Evolutionary conservation across 2,113 vertebrate species (phyloP).

Genomic region (Ivindomyrus marchei): DNA sequence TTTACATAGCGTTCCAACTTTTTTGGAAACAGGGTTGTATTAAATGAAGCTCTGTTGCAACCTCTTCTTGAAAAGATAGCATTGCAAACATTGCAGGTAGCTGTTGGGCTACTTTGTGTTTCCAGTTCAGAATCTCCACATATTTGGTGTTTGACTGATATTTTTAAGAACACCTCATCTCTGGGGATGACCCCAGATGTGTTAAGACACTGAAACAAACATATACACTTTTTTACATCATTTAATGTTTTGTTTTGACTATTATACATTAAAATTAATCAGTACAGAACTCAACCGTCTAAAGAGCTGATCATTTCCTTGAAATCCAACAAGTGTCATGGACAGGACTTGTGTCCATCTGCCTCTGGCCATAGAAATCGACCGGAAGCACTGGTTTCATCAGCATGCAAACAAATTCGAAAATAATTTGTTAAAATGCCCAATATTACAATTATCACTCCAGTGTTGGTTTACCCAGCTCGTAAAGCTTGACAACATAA

Average conservation of each 20-base stretch:
- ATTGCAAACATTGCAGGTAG: neutral
- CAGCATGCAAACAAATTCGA: conserved; percentile 16
- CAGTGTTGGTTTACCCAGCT: conserved; percentile 17
- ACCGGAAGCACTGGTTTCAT: neutral
- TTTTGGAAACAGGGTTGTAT: neutral
- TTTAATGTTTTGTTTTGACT: neutral
- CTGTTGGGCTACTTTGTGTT: neutral
- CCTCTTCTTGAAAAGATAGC: neutral
- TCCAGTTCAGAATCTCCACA: neutral
- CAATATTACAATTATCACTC: conserved; percentile 22
- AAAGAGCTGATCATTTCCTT: neutral
- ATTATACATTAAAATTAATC: neutral
- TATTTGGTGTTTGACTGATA: neutral
- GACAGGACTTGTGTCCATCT: neutral
- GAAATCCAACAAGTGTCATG: neutral
- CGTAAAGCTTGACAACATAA: conserved; percentile 28
- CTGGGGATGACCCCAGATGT: neutral
- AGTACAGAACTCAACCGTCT: neutral
- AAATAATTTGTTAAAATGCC: conserved; percentile 20
- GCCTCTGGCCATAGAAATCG: neutral
- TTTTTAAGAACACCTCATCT: neutral
- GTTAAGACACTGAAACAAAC: neutral
- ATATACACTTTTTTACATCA: neutral
- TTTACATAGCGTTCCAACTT: neutral
- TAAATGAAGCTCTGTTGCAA: neutral